phyloP scores from a whole-genome alignment of 1,140 invertebrate species.

The Aphelinus certus region DNA sequence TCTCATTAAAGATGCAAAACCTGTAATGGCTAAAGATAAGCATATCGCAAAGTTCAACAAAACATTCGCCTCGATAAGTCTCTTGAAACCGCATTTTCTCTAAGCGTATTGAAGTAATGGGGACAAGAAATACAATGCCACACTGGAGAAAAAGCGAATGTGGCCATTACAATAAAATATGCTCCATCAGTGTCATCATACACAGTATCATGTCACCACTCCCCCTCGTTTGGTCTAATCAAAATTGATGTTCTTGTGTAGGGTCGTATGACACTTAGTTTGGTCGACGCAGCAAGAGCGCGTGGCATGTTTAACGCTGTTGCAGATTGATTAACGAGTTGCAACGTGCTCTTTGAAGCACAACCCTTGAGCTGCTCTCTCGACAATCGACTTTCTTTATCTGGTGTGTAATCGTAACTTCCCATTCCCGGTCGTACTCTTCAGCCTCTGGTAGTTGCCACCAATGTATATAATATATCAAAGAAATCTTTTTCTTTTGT shows the following conservation, averaged over 20 bases:
- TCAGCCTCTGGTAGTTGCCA: neutral
- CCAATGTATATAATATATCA: too few relatives aligned
- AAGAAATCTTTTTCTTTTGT: too few relatives aligned
- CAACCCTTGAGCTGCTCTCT: neutral
- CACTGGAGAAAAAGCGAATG: slow-evolving; percentile 2
- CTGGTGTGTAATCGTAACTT: neutral
- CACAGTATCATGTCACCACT: neutral
- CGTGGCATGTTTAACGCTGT: neutral
- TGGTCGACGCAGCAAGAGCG: neutral
- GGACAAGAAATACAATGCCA: too few relatives aligned
- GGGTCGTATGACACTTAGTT: neutral
- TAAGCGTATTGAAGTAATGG: too few relatives aligned
- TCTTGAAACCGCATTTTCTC: too few relatives aligned
- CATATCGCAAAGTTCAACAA: too few relatives aligned
- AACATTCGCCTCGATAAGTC: too few relatives aligned
- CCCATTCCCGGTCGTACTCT: neutral
- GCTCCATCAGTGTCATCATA: neutral
- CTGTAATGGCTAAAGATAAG: too few relatives aligned
- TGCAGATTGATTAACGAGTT: slow-evolving; percentile 17
- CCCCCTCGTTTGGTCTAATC: neutral
- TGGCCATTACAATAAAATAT: slow-evolving; percentile 33
- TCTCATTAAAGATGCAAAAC: too few relatives aligned
- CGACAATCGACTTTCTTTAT: slow-evolving; percentile 32
- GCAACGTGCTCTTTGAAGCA: slow-evolving; percentile 23
- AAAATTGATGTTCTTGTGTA: slow-evolving; percentile 10